Percentiles rank a stretch among this genome's conserved stretches.
Evolutionary conservation across 1,140 invertebrate genomes (phyloP).

Genomic region (Chrysomallon squamiferum): DNA sequence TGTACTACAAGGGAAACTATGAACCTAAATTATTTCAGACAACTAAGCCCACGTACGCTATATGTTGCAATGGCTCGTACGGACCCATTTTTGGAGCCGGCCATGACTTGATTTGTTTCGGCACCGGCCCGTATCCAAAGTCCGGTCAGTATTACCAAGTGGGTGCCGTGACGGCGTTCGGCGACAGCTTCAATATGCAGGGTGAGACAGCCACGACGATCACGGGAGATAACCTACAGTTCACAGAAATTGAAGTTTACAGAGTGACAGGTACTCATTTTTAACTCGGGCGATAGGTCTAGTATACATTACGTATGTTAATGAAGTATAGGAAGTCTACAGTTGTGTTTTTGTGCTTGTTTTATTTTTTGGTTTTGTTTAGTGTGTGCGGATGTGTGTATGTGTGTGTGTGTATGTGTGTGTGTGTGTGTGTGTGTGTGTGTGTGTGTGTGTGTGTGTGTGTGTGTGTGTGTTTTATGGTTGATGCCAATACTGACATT

Average conservation of each 20-base stretch:
- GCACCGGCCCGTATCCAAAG: neutral
- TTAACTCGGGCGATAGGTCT: too few relatives aligned
- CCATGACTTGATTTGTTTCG: neutral
- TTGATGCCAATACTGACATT: too few relatives aligned
- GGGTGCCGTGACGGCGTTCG: neutral
- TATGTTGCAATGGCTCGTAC: neutral
- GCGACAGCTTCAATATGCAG: neutral
- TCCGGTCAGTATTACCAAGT: neutral
- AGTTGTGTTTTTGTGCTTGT: too few relatives aligned
- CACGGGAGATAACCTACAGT: neutral
- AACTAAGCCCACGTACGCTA: neutral
- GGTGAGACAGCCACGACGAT: neutral
- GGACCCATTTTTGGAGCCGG: neutral
- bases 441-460: too few relatives aligned
- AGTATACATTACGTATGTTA: too few relatives aligned
- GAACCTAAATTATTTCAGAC: neutral
- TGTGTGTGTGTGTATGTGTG: too few relatives aligned
- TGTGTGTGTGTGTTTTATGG: too few relatives aligned
- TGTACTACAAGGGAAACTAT: slow-evolving; percentile 12
- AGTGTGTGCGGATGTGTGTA: too few relatives aligned
- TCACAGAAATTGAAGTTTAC: slow-evolving; percentile 2
- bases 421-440: too few relatives aligned
- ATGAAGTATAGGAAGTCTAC: too few relatives aligned
- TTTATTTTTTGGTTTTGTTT: too few relatives aligned
- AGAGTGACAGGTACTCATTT: slow-evolving; percentile 1